phyloP scores from a whole-genome alignment of 2,888 invertebrate genomes.

The Cosmia pyralina region DNA sequence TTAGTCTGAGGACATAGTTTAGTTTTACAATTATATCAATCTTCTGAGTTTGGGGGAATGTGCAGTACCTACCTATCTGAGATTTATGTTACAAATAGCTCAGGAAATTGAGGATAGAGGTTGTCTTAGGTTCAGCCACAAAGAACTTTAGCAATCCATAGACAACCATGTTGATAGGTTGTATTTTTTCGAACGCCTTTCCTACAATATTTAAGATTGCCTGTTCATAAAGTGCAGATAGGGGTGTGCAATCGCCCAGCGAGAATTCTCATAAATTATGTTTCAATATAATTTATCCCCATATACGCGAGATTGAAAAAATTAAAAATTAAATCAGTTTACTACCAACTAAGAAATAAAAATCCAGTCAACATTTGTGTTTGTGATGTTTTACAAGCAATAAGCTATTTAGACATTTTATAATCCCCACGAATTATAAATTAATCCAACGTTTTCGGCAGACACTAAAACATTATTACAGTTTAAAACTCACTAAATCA shows the following conservation, averaged over 20 bases:
- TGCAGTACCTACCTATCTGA: background rate
- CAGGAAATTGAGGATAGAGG: background rate
- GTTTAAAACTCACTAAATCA: constrained; percentile 70
- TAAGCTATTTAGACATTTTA: constrained; percentile 48
- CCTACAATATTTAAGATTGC: background rate
- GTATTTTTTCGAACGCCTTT: background rate
- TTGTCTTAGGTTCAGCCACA: background rate
- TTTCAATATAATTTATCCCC: constrained; percentile 9
- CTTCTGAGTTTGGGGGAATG: background rate
- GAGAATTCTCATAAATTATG: constrained; percentile 26
- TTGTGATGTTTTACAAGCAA: constrained; percentile 36
- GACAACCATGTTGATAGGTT: background rate
- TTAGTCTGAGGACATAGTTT: background rate
- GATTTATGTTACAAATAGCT: background rate
- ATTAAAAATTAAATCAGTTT: background rate
- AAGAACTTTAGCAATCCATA: background rate
- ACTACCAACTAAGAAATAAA: background rate
- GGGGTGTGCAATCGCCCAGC: constrained; percentile 3
- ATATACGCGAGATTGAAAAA: background rate
- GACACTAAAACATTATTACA: constrained; percentile 50
- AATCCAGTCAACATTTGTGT: background rate
- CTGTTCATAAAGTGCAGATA: background rate
- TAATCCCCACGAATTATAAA: constrained; percentile 55
- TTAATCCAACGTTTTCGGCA: constrained; percentile 40
- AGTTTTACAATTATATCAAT: background rate